A percentile compares a stretch with the other conserved stretches of the same genome.
Conservation (phyloP, 64 coral and sea anemone genomes). For the Stichodactyla mertensii region DNA sequence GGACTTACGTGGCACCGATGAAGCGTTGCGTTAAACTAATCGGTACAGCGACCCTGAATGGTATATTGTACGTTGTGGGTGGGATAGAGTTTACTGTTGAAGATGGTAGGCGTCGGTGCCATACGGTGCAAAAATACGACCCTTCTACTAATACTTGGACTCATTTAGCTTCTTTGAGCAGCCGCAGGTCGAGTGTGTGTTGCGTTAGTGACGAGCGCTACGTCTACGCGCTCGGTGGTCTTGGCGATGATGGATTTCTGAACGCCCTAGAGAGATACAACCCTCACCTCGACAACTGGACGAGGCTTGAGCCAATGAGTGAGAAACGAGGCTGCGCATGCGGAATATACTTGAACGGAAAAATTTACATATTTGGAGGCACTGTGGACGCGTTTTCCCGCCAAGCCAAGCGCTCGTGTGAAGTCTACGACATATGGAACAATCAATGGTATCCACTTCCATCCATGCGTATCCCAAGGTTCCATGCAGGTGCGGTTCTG, state of each 20-base stretch:
- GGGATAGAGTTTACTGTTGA: conserved; percentile 36
- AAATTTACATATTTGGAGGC: conserved; percentile 72
- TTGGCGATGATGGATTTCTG: conserved; percentile 54
- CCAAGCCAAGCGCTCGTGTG: conserved; percentile 43
- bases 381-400: conserved; percentile 59
- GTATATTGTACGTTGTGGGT: conserved; percentile 29
- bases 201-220: conserved; percentile 31
- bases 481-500: conserved; percentile 56
- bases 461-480: conserved; percentile 62
- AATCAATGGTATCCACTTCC: conserved; percentile 61
- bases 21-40: conserved; percentile 50
- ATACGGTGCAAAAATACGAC: conserved; percentile 48
- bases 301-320: conserved; percentile 38
- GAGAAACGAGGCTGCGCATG: conserved; percentile 67
- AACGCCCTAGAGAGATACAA: conserved; percentile 53
- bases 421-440: conserved; percentile 47
- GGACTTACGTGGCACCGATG: conserved; percentile 55
- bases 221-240: conserved; percentile 56
- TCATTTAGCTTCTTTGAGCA: conserved; percentile 29
- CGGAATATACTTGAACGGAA: conserved; percentile 31
- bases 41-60: conserved; percentile 50
- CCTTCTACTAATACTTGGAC: conserved; percentile 60
- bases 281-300: conserved; percentile 45
- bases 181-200: conserved; percentile 36
- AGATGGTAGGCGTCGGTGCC: conserved; percentile 24